These are phyloP conservation scores for Drosophila basisetae DNA, from an alignment of 2,888 invertebrate species.

Conservation along the genomic window DNA sequence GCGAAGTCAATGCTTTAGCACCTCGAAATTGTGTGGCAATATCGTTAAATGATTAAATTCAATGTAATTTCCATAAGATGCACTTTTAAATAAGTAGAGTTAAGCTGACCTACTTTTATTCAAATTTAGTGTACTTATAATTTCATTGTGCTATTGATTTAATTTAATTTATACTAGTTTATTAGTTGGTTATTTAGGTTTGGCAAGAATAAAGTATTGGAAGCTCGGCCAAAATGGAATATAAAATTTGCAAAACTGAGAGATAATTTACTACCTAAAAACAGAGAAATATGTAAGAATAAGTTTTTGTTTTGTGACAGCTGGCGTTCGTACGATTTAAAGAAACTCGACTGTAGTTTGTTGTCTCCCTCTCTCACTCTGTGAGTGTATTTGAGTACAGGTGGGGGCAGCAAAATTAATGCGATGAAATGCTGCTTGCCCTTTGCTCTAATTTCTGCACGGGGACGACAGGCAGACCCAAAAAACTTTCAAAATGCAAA, in stretches of 20 bases:
- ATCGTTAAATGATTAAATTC: neutral
- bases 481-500: slow-evolving; percentile 76
- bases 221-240: neutral
- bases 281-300: neutral
- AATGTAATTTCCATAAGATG: neutral
- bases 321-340: neutral
- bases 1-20: neutral
- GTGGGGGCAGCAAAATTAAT: slow-evolving; percentile 26
- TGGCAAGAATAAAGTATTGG: neutral
- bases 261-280: too few species aligned
- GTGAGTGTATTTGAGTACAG: slow-evolving; percentile 37
- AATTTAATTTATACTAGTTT: neutral
- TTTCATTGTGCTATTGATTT: neutral
- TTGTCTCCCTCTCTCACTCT: neutral
- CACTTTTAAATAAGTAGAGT: neutral
- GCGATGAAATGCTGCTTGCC: slow-evolving; percentile 69
- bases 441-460: slow-evolving; percentile 77
- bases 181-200: neutral
- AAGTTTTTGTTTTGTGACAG: neutral
- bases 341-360: slow-evolving; percentile 1
- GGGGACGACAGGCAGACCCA: slow-evolving; percentile 20
- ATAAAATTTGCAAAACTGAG: too few species aligned
- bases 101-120: neutral
- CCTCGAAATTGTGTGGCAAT: slow-evolving; percentile 5
- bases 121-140: neutral